Evolutionary conservation across 2,113 vertebrate genomes (phyloP), one percentile per base, ranked within the genome.

Genomic region (Cyprinodon brontotheroides): DNA sequence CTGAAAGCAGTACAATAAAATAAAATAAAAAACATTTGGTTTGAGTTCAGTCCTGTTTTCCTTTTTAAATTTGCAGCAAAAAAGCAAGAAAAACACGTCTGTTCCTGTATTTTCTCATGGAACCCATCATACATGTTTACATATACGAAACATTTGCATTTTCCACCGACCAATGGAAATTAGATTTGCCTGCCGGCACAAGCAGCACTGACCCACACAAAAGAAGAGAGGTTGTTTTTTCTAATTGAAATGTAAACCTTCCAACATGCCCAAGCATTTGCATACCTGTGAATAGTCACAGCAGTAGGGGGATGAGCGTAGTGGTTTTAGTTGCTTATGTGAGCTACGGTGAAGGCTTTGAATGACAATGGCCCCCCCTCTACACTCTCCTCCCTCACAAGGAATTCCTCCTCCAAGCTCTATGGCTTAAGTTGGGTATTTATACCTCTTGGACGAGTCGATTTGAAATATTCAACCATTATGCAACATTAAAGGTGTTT

Each of bases 161-260:
- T 67, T 72, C 78, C 84, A 86, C 67, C 66, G 69, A 83, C 80
- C 64, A 29, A 78, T 90, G 89, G 88, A 88, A 83, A 88, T 82
- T 69, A 59, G 63, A 68, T 73, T 70, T 74, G 43, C 78, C 36
- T 74, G 73, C 74, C 48, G 39, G 57, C 76, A 78, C 79, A 85
- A 80, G 72, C 75, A 76, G 68, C 77, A 65, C 61, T 14, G 39
- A 45, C 60, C 48, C 37, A 68, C 67, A 92, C 87, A 89, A 90
- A 91, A 87, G 83, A 87, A 82, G 72, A 90, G 78, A 81, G 86
- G 43, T 72, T 80, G 82, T 86, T 91, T 89, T 79, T 82, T 86
- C 91, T 86, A 69, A 94, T 93, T 94, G 92, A 93, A 90, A 95
- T 94, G 93, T 82, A 83, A 93, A 92, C 79, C 88, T 72, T 69